Base-by-base conservation (phyloP, 2,888 invertebrate species). In the Zootermopsis nevadensis region DNA sequence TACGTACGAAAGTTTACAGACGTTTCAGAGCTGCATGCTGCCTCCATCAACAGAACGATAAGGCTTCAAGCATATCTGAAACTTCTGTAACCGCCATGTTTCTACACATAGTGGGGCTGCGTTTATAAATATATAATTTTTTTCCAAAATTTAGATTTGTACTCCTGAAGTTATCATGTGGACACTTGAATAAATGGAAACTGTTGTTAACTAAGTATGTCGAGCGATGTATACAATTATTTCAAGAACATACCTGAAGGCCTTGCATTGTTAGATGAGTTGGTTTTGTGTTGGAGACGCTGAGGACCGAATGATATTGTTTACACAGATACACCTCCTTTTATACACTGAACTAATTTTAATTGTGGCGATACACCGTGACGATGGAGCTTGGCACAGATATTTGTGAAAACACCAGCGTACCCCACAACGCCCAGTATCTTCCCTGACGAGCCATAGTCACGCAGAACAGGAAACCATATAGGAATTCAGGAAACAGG, bases 271-370 rank as follows among this genome's bases (percentile, higher is more conserved):
- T 79, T 53, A 22, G 0, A 33, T 31, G 48, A 7, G 66, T 27
- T n/a, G 66, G 30, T 10, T 53, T 15, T 60, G 60, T 60, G 27
- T 60, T 6, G n/a, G 60, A 60, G 38, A 48, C n/a, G 55, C 24
- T 1, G 27, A 60, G 60, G 55, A 35, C 38, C n/a, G 53, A 79
- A 33, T 79, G 79, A 24, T 79, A 33, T 27, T 79, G 79, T 60
- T 79, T 66, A 27, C 79, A n/a, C 2, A 35, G 38, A 2, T 24
- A n/a, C 31, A n/a, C 15, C n/a, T 74, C 74, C 74, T 74, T 74
- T 74, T 74, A 74, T 74, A 74, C 31, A 38, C 10, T 74, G 27
- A 31, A 33, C 19, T 69, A 12, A 22, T 69, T 69, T 22, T 69
- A 33, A 69, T 69, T 30, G 33, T 22, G 19, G 1, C 19, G 69